These are phyloP conservation scores for zebrafish (Danio rerio) DNA, from an alignment of 2,113 vertebrate species.

Conservation along the genomic window DNA sequence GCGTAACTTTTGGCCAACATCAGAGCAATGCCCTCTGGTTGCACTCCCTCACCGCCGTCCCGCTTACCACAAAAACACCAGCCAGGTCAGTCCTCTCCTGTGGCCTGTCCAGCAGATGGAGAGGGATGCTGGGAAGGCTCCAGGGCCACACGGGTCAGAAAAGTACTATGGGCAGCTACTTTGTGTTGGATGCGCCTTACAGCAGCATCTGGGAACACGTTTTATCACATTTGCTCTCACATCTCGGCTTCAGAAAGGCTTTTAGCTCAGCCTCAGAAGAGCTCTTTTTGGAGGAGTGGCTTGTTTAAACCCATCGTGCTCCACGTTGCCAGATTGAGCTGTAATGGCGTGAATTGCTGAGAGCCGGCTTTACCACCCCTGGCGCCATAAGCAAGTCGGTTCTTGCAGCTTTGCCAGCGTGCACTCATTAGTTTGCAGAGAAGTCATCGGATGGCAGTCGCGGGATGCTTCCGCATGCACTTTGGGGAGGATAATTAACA, in stretches of 20 bases:
- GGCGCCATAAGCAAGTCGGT: constrained; percentile 25
- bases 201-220: neutral
- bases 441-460: constrained; percentile 25
- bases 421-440: constrained; percentile 45
- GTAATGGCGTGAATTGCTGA: constrained; percentile 22
- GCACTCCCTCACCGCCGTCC: constrained; percentile 34
- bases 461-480: constrained; percentile 25
- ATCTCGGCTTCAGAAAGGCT: constrained; percentile 25
- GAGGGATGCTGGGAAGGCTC: constrained; percentile 19
- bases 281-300: neutral
- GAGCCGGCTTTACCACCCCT: constrained; percentile 24
- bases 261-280: constrained; percentile 15
- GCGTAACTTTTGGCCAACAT: constrained; percentile 34
- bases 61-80: constrained; percentile 7
- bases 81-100: constrained; percentile 29
- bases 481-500: constrained; percentile 30
- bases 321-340: constrained; percentile 12
- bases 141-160: constrained; percentile 9
- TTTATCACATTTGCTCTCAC: constrained; percentile 17
- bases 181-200: neutral
- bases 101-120: constrained; percentile 31
- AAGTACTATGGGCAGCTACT: constrained; percentile 18
- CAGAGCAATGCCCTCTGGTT: constrained; percentile 35
- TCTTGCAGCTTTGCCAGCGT: constrained; percentile 43
- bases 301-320: neutral